phyloP scores from a whole-genome alignment of 2,888 invertebrate genomes.

The Tachina grossa region DNA sequence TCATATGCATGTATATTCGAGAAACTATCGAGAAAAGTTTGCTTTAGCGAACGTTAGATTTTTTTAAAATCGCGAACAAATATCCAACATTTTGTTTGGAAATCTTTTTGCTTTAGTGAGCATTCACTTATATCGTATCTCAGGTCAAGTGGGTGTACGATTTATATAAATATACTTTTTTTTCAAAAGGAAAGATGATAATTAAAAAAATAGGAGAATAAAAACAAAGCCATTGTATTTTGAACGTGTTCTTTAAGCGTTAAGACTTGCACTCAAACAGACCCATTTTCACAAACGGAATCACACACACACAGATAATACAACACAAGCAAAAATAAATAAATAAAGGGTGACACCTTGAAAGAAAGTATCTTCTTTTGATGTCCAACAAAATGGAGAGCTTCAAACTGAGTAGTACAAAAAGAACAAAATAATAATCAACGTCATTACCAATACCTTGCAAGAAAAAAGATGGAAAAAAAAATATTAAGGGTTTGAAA shows the following conservation, averaged over 20 bases:
- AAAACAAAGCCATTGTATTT: slow-evolving; percentile 34
- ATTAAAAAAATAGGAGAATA: slow-evolving; percentile 39
- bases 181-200: slow-evolving; percentile 52
- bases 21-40: too few relatives aligned
- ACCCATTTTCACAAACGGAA: slow-evolving; percentile 9
- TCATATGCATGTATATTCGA: too few relatives aligned
- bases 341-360: slow-evolving; percentile 61
- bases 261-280: slow-evolving; percentile 61
- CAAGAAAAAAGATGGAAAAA: slow-evolving; percentile 3
- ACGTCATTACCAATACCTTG: slow-evolving; percentile 19
- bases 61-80: too few relatives aligned
- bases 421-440: slow-evolving; percentile 30
- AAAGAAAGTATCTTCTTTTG: slow-evolving; percentile 57
- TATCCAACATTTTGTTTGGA: too few relatives aligned
- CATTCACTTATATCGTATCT: too few relatives aligned
- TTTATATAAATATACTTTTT: neutral
- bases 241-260: slow-evolving; percentile 51
- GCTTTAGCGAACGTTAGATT: too few relatives aligned
- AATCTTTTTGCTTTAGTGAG: too few relatives aligned
- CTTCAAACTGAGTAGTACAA: neutral
- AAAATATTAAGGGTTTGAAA: slow-evolving; percentile 22
- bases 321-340: neutral
- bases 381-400: slow-evolving; percentile 63
- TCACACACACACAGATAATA: neutral
- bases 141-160: too few relatives aligned